Base-by-base conservation (phyloP, 2,888 invertebrate species). In the Acanthoscelides obtectus region DNA sequence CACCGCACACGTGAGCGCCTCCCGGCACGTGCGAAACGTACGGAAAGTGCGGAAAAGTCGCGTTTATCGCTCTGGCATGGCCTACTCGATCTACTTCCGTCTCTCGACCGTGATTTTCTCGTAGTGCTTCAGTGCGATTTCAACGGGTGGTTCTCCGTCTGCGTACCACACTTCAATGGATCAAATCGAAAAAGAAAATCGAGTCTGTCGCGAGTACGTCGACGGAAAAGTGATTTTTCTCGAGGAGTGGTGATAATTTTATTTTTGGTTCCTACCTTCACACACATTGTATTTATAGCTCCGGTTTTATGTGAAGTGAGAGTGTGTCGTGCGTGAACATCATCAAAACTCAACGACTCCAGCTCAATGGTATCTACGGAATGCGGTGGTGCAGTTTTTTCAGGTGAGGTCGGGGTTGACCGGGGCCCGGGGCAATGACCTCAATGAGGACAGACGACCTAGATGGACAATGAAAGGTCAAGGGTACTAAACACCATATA, bases 261-360 rank as follows among this genome's bases (percentile, higher is more conserved):
- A 73, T 71, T 71, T 72, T 65, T 68, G 45, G 73, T 73, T 76
- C 71, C 75, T 73, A 77, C 78, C 77, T 78, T 79, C 77, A 75
- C 77, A 77, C 75, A 75, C 71, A 72, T 79, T 76, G 69, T 78
- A 77, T 77, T 77, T 78, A 76, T 77, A 77, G 73, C 77, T 72
- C 68, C 70, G 67, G 67, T 72, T 70, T 45, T 45, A 45, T 45
- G 45, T 45, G 25, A 25, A 25, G 25, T 25, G 45, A 6, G 45
- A 45, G 45, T 45, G 45, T 45, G 45, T 45, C 45, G 45, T 45
- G 45, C 17, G 45, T 45, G 45, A 45, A 45, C 12, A 45, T 45
- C 45, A 45, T 45, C 45, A 4, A 45, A 45, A 45, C 45, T 45
- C 5, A 45, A 45, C 5, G 45, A 45, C 45, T 45, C 45, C 45